Evolutionary conservation across 64 coral and sea anemone species (phyloP).

Genomic region (Porites australiensis): DNA sequence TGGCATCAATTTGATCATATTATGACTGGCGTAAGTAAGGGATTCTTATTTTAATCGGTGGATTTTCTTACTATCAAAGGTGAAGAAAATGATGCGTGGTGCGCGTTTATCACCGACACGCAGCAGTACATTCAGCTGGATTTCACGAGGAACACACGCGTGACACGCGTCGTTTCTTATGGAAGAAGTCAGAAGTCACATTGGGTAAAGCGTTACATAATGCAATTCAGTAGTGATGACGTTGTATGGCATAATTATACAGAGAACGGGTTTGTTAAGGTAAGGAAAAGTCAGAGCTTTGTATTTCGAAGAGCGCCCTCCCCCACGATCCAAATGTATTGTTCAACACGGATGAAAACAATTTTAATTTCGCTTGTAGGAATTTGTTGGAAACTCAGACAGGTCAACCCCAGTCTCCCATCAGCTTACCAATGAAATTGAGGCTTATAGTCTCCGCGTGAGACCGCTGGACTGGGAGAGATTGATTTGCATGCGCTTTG

Average conservation of each 20-base stretch:
- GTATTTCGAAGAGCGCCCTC: too few species aligned
- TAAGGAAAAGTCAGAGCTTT: not conserved
- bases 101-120: slow-evolving; percentile 42
- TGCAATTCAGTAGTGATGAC: slow-evolving; percentile 83
- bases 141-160: slow-evolving; percentile 68
- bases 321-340: too few species aligned
- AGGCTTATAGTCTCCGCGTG: slow-evolving; percentile 59
- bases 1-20: not conserved
- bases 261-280: slow-evolving; percentile 83
- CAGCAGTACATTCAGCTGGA: slow-evolving; percentile 84
- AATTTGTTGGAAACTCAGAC: slow-evolving; percentile 67
- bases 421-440: slow-evolving; percentile 49
- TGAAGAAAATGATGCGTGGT: slow-evolving; percentile 77
- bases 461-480: slow-evolving; percentile 70
- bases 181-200: slow-evolving; percentile 67
- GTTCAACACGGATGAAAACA: too few species aligned
- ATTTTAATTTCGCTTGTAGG: slow-evolving; percentile 25
- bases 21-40: not conserved
- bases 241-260: slow-evolving; percentile 72
- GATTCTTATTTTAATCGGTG: not conserved
- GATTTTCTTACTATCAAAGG: not conserved
- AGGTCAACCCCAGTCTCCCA: slow-evolving; percentile 29
- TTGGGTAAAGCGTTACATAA: slow-evolving; percentile 75
- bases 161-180: slow-evolving; percentile 57
- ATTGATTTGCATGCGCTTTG: slow-evolving; percentile 70